Base-by-base conservation (phyloP, 2,113 vertebrate species). In the Lipophrys pholis region DNA sequence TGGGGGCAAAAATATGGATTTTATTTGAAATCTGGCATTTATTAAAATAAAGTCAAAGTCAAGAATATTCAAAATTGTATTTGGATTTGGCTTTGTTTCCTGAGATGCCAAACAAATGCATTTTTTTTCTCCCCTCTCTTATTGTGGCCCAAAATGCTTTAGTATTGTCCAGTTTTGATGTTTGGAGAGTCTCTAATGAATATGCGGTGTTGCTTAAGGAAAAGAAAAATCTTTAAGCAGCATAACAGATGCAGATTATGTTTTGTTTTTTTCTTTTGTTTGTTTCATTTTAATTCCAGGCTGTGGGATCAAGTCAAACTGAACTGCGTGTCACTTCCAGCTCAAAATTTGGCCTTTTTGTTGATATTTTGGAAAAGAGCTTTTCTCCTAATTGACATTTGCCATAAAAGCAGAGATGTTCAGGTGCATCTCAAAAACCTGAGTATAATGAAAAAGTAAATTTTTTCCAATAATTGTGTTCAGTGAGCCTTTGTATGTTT, bases 161-260 rank as follows among this genome's bases (percentile, higher is more conserved):
- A 4, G 48, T 8, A 10, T 55, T 55, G 75, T 52, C 39, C 61
- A 61, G 35, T 46, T 17, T 9, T 43, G 8, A 41, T 46, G 16
- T 63, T 60, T 45, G 52, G 15, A 59, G 53, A 36, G 46, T 65
- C 5, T 50, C 42, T 35, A 10, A 42, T 50, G 40, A 38, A 51
- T 79, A 61, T 72, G 59, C 68, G 76, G 62, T 56, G 8, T 43
- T 65, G 66, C 42, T 52, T 30, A 30, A 30, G 4, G 4, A 30
- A 30, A 14, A 50, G 11, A 40, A 49, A 43, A 53, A 3, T 30
- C 21, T 30, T 30, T 30, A 30, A 36, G 3, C 54, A 8, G 35
- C 8, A 50, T 30, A 40, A 67, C 51, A 8, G 48, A 12, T 72
- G 50, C 54, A 78, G 39, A 45, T 60, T 40, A 59, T 21, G 8